Conservation (phyloP, 2,797 vertebrate genomes). For the Nyctibius grandis region DNA sequence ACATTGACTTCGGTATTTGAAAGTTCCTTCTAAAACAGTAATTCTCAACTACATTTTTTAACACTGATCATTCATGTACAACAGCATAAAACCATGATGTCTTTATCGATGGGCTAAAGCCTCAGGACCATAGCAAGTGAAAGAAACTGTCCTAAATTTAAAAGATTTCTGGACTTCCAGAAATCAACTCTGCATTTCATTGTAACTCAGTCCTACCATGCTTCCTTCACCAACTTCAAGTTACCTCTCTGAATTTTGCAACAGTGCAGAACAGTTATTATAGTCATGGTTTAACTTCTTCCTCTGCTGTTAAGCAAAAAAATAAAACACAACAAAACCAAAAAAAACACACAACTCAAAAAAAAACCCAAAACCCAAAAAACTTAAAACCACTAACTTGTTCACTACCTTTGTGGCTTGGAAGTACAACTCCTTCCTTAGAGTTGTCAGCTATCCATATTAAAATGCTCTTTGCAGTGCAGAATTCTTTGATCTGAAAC, state of each 20-base stretch:
- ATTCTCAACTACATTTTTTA: neutral
- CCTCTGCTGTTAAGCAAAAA: neutral
- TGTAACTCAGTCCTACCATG: neutral
- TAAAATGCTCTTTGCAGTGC: neutral
- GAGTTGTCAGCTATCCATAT: neutral
- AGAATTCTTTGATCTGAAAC: neutral
- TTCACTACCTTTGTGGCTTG: neutral
- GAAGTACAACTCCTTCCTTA: neutral
- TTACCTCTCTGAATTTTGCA: neutral
- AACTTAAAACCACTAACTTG: neutral
- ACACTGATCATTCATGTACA: neutral
- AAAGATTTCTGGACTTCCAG: neutral
- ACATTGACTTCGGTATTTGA: neutral
- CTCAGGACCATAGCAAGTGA: neutral
- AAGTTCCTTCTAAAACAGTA: neutral
- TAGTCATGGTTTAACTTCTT: neutral
- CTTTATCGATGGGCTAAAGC: neutral
- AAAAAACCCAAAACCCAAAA: neutral
- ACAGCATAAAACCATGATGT: neutral
- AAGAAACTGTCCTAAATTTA: neutral
- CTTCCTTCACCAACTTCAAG: neutral
- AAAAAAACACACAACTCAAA: neutral
- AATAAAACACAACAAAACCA: neutral
- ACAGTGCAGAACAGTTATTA: neutral
- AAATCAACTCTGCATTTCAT: neutral